phyloP scores from a whole-genome alignment of 1,140 invertebrate genomes.

The Heliconius melpomene region DNA sequence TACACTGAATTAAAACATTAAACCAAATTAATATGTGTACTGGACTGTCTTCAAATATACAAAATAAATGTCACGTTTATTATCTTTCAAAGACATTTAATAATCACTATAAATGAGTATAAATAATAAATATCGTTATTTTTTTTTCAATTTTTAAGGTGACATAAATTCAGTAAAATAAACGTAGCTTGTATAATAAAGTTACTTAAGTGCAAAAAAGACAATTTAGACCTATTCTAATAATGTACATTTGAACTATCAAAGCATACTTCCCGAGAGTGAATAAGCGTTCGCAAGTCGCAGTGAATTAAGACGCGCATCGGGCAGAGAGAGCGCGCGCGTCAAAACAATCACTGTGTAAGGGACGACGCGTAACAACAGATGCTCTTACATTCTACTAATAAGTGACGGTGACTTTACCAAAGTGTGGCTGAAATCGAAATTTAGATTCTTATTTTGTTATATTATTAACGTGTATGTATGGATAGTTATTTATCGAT shows the following conservation, averaged over 20 bases:
- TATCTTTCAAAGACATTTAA: no score
- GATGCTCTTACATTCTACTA: slow-evolving; percentile 40
- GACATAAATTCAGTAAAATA: no score
- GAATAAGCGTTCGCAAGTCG: slow-evolving; percentile 36
- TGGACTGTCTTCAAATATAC: no score
- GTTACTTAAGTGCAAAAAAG: no score
- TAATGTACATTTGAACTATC: slow-evolving; percentile 25
- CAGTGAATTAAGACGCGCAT: slow-evolving; percentile 56
- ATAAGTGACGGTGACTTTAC: background rate
- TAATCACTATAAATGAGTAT: no score
- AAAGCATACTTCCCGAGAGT: slow-evolving; percentile 39
- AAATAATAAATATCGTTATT: no score
- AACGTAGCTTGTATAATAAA: no score
- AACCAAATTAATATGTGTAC: no score
- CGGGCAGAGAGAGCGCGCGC: slow-evolving; percentile 40
- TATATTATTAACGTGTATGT: background rate
- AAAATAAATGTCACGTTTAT: no score
- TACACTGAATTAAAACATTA: no score
- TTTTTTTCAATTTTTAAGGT: no score
- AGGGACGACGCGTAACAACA: slow-evolving; percentile 41
- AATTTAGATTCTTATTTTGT: background rate
- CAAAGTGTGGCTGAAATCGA: background rate
- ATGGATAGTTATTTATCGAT: no score
- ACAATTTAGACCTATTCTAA: background rate
- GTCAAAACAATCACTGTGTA: slow-evolving; percentile 53